Evolutionary conservation across 2,888 invertebrate genomes (phyloP).

Genomic region (Anthrax anthrax): DNA sequence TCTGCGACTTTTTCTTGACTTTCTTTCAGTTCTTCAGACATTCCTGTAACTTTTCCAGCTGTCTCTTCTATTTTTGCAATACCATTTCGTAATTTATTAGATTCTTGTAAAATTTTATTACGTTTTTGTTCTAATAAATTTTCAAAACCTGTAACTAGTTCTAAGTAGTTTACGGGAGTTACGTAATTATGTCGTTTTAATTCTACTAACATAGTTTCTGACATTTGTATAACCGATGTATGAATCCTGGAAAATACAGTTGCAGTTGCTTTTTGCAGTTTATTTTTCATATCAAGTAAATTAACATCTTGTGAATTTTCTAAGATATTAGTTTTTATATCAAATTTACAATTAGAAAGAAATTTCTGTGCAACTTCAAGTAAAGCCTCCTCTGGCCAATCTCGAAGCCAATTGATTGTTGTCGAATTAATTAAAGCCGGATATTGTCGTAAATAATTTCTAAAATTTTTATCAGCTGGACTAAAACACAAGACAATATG

Average conservation of each 20-base stretch:
- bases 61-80: slow-evolving; percentile 80
- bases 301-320: slow-evolving; percentile 22
- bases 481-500: slow-evolving; percentile 78
- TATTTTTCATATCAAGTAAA: slow-evolving; percentile 37
- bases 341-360: slow-evolving; percentile 54
- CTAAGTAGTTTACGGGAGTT: slow-evolving; percentile 76
- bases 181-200: slow-evolving; percentile 74
- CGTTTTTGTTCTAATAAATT: slow-evolving; percentile 49
- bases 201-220: slow-evolving; percentile 57
- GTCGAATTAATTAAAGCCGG: slow-evolving; percentile 77
- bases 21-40: slow-evolving; percentile 68
- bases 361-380: slow-evolving; percentile 81
- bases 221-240: slow-evolving; percentile 61
- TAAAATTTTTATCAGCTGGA: slow-evolving; percentile 72
- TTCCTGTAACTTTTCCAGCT: slow-evolving; percentile 60
- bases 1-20: slow-evolving; percentile 56
- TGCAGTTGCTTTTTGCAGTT: slow-evolving; percentile 50
- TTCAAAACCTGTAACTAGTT: slow-evolving; percentile 72
- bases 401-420: slow-evolving; percentile 80
- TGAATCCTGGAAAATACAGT: slow-evolving; percentile 69
- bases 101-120: slow-evolving; percentile 50
- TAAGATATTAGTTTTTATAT: slow-evolving; percentile 51
- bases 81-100: slow-evolving; percentile 69
- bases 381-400: slow-evolving; percentile 78
- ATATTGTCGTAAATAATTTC: slow-evolving; percentile 69